A percentile compares a stretch with the other conserved stretches of the same genome.
Evolutionary conservation across 2,113 vertebrate species (phyloP).

Genomic region (Bubo scandiacus): DNA sequence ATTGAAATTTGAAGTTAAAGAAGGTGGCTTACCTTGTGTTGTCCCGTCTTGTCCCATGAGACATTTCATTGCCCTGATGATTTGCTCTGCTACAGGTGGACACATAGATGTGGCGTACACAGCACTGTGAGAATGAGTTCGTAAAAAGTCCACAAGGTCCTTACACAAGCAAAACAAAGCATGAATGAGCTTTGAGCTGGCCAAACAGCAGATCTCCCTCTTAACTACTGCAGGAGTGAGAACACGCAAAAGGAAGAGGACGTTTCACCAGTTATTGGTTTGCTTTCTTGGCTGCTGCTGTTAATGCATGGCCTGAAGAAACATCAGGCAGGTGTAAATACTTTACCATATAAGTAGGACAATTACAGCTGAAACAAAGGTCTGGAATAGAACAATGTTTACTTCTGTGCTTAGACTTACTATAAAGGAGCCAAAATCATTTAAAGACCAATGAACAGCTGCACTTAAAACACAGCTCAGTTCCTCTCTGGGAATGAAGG

Average conservation of each 20-base stretch:
- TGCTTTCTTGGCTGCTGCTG: conserved; percentile 7
- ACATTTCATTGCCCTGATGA: conserved; percentile 86
- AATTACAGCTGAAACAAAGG: background rate
- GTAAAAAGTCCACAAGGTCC: conserved; percentile 89
- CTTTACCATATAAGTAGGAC: background rate
- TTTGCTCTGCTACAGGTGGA: conserved; percentile 82
- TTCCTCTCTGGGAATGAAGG: background rate
- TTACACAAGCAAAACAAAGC: conserved; percentile 67
- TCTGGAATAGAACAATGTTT: background rate
- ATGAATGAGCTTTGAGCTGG: conserved; percentile 29
- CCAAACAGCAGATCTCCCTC: background rate
- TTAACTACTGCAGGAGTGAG: background rate
- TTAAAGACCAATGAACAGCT: background rate
- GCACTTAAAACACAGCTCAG: background rate
- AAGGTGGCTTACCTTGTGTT: conserved; percentile 79
- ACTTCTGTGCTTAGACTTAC: background rate
- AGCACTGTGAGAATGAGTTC: conserved; percentile 86
- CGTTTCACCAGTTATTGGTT: background rate
- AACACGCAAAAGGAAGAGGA: background rate
- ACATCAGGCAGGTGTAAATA: background rate
- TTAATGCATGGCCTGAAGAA: background rate
- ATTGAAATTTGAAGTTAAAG: background rate
- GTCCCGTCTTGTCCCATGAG: conserved; percentile 87
- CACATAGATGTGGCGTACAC: conserved; percentile 87
- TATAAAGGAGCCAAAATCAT: background rate